Conservation (phyloP, 2,888 invertebrate genomes). For the Biston stratarius region DNA sequence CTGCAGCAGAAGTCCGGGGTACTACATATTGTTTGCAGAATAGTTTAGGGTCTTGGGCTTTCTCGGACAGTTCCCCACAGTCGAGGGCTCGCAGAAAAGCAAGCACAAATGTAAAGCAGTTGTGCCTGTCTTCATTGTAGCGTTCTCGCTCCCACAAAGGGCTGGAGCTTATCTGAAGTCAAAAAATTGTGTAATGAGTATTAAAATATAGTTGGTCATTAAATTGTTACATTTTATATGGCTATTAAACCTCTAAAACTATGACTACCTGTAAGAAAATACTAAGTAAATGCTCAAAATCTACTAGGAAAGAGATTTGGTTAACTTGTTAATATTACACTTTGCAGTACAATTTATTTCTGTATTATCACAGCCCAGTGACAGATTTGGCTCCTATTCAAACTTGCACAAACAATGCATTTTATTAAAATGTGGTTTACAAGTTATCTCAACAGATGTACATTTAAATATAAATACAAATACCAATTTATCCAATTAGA, state of each 20-base stretch:
- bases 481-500: no score
- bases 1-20: slow-evolving; percentile 92
- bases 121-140: slow-evolving; percentile 92
- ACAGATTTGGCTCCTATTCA: no score
- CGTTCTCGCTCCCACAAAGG: slow-evolving; percentile 88
- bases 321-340: no score
- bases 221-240: not conserved
- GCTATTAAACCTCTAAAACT: no score
- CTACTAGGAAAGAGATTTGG: not conserved
- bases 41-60: slow-evolving; percentile 88
- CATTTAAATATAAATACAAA: no score
- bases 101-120: slow-evolving; percentile 95
- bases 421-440: no score
- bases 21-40: slow-evolving; percentile 94
- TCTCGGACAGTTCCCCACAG: slow-evolving; percentile 89
- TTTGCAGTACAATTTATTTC: no score
- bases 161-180: slow-evolving; percentile 81
- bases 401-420: no score
- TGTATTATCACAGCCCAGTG: no score
- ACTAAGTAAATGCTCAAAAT: no score
- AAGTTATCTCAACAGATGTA: no score
- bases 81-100: slow-evolving; percentile 91
- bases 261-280: no score
- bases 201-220: not conserved
- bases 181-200: slow-evolving; percentile 2